Conservation (phyloP, 2,113 vertebrate genomes). For the human region GRCh38 chr17:29837001-29837500, state of each 20-base stretch:
- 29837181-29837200: not conserved
- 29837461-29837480: no score
- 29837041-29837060: not conserved
- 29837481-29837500: no score
- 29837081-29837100: not conserved
- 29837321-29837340: not conserved
- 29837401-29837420: conserved; percentile 21
- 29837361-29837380: conserved; percentile 36
- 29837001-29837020: not conserved
- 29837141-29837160: not conserved
- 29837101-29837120: not conserved
- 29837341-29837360: conserved; percentile 11
- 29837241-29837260: not conserved
- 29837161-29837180: not conserved
- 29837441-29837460: no score
- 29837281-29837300: not conserved
- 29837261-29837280: not conserved
- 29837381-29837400: conserved; percentile 27
- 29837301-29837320: conserved; percentile 26
- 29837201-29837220: not conserved
- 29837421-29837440: not conserved
- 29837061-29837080: not conserved
- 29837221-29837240: not conserved
- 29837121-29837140: not conserved
- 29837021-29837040: not conserved